Evolutionary conservation across 2,113 vertebrate genomes (phyloP), one percentile per base, ranked within the genome.

Genomic region (Hystrix cristata): DNA sequence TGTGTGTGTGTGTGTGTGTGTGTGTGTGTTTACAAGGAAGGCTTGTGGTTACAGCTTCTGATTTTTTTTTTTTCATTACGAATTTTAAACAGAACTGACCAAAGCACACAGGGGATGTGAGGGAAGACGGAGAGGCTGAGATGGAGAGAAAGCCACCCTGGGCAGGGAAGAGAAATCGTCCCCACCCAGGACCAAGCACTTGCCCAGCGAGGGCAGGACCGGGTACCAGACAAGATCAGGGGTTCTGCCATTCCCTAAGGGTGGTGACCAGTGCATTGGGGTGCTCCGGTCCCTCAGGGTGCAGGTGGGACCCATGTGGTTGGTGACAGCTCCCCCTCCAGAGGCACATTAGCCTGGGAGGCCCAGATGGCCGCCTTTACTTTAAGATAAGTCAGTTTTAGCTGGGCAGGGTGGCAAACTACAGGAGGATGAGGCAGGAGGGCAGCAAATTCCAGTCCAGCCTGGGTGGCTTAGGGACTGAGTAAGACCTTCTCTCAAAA

Each of bases 61-160:
- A 97, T 95, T 80, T 72, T 81, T 34, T 67, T 55, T 64, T 97
- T 91, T 97, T 91, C 87, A 98, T 98, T 97, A 97, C 95, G 96
- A 94, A 98, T 98, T 98, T 98, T 91, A 98, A 98, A 98, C 95
- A 98, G 98, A 94, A 98, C 94, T 97, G 97, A 97, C 48, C 27
- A 94, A 97, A 97, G 91, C 91, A 95, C 97, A 95, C 65, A 27
- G 96, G 96, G 88, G 13, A 43, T 27, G 23, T 6, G 5, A 43
- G 69, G 43, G 43, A 43, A 74, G 72, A 74, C 23, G 43, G 23
- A 38, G n/a, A 16, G 4, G 2, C 23, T 25, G 43, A 48, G 43
- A 48, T 14, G 72, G 11, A 74, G 43, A n/a, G 31, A n/a, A 8
- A 46, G 10, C 3, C 71, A 19, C 71, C 43, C 21, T 25, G 10